Conservation (phyloP, 2,113 vertebrate genomes). For the Podocnemis expansa region DNA sequence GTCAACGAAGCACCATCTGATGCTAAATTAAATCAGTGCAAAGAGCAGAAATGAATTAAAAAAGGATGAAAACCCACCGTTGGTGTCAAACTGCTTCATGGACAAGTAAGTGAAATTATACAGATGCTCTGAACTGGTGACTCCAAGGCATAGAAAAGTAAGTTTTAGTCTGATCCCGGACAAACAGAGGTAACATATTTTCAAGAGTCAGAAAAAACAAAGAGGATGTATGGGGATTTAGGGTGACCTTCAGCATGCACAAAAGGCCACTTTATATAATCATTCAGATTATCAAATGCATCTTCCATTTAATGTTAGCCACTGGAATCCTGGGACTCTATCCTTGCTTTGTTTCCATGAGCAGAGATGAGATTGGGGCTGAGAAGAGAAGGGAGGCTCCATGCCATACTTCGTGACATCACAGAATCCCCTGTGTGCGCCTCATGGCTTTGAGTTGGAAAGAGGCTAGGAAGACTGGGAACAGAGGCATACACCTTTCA, state of each 20-base stretch:
- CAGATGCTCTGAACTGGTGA: neutral
- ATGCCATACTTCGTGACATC: neutral
- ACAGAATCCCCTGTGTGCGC: neutral
- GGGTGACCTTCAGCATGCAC: neutral
- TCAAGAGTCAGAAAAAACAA: neutral
- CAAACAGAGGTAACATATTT: neutral
- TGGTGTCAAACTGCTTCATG: neutral
- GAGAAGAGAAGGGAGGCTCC: neutral
- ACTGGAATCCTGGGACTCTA: neutral
- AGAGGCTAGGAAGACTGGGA: rapidly evolving
- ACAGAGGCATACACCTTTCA: neutral
- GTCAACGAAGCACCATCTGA: neutral
- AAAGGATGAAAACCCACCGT: neutral
- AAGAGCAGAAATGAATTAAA: neutral
- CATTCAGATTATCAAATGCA: neutral
- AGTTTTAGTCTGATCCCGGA: neutral
- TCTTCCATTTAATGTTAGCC: neutral
- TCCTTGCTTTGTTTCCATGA: neutral
- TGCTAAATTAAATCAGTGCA: neutral
- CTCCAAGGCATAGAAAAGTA: neutral
- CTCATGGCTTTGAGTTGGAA: neutral
- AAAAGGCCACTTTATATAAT: neutral
- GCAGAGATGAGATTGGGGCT: neutral
- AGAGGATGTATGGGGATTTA: neutral
- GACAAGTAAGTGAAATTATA: neutral